Evolutionary conservation across 2,888 invertebrate species (phyloP), one percentile per base, ranked within the genome.

Genomic region (Halictus quadricinctus): DNA sequence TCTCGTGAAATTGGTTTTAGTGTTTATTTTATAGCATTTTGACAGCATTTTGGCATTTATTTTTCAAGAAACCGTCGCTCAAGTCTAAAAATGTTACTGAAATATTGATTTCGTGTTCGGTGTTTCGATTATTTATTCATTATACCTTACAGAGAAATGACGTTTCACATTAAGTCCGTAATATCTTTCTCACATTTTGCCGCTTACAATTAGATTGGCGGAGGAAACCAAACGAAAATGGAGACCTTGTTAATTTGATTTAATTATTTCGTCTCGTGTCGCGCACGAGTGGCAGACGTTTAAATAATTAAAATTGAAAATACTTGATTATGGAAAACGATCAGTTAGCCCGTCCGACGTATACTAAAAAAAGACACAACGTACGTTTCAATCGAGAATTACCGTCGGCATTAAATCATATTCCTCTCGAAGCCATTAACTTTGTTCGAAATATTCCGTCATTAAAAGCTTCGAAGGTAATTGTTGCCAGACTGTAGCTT

Each of bases 391-490:
- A 60, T 60, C 3, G 60, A 60, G 25, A 25, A 6, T 25, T n/a
- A 54, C 25, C 13, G 60, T 25, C n/a, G 25, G n/a, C 25, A 25
- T 60, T 60, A 60, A 60, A 60, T 60, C 25, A n/a, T 25, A 60
- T 13, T 60, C 25, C 13, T 25, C 25, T 25, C 60, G 13, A 60
- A 60, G 4, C 58, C 25, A 25, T 60, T 60, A 25, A 5, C 25
- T 12, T 25, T 6, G 6, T 60, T n/a, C 25, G 60, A 60, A 60
- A 60, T 60, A 60, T 25, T 25, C 25, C 13, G 25, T 60, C 25
- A 25, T n/a, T 60, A 60, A 60, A 60, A 25, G 60, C 60, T 60
- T n/a, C 60, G 60, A 21, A 60, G n/a, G 60, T 60, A 25, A 60
- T 60, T 60, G n/a, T 25, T 4, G 25, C 60, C n/a, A 60, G 60